Conservation (phyloP, 2,113 vertebrate genomes). For the Argyrosomus japonicus region DNA sequence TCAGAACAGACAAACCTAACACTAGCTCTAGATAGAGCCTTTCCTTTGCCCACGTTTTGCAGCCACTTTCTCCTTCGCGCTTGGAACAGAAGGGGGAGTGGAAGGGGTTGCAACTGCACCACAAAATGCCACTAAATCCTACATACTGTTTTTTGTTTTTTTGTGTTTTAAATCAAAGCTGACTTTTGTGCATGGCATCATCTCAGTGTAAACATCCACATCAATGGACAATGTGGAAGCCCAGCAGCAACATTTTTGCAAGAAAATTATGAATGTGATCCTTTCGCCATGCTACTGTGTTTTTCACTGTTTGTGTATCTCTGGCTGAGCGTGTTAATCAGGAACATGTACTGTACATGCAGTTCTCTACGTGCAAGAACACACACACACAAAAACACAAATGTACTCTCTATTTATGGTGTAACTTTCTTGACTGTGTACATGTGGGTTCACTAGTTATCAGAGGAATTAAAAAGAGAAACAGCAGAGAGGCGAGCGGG, state of each 20-base stretch:
- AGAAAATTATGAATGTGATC: background rate
- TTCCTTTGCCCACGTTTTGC: too few species aligned
- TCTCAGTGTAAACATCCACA: background rate
- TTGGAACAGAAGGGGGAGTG: too few species aligned
- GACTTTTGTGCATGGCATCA: background rate
- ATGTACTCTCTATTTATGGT: background rate
- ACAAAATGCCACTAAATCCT: too few species aligned
- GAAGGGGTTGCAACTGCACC: too few species aligned
- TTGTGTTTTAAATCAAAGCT: background rate
- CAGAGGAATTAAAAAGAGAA: conserved; percentile 33
- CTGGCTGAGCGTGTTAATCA: background rate
- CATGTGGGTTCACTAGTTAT: conserved; percentile 23
- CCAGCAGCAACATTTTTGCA: background rate
- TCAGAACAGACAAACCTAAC: too few species aligned
- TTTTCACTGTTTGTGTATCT: background rate
- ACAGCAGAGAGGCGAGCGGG: conserved; percentile 14
- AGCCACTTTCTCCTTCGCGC: too few species aligned
- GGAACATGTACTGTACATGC: background rate
- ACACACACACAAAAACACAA: background rate
- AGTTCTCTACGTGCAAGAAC: background rate
- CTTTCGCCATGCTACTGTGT: background rate
- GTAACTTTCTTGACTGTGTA: background rate
- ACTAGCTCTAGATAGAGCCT: too few species aligned
- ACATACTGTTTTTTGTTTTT: background rate
- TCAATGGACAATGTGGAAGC: background rate